Percentiles rank a stretch among this genome's conserved stretches.
These are phyloP conservation scores for Oscheius sp. DNA, from an alignment of 2,888 invertebrate species.

Conservation along the genomic window DNA sequence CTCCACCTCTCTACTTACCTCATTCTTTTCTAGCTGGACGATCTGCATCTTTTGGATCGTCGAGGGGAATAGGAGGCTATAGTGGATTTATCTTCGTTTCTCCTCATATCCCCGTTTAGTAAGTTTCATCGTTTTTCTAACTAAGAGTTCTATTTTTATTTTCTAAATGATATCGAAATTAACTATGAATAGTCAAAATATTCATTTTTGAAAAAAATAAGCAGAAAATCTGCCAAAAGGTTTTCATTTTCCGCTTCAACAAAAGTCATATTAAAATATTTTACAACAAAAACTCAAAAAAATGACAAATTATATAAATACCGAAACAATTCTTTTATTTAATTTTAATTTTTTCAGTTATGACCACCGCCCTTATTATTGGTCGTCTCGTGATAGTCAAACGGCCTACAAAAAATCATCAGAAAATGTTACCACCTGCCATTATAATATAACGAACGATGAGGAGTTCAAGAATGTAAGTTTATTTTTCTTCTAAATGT, in stretches of 20 bases:
- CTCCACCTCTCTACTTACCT: background rate
- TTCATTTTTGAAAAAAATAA: too few relatives aligned
- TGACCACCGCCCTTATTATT: slow-evolving; percentile 2
- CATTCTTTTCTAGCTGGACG: background rate
- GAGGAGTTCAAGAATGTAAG: slow-evolving; percentile 9
- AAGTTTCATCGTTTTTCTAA: background rate
- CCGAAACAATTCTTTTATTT: too few relatives aligned
- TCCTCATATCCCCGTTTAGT: background rate
- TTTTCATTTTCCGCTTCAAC: too few relatives aligned
- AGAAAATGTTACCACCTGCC: slow-evolving; percentile 6
- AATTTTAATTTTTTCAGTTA: too few relatives aligned
- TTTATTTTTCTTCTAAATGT: background rate
- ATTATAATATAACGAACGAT: background rate
- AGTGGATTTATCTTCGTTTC: background rate
- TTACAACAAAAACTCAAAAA: background rate
- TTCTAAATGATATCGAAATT: too few relatives aligned
- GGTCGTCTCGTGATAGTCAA: background rate
- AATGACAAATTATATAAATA: too few relatives aligned
- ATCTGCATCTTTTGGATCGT: background rate
- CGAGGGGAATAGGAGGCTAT: background rate
- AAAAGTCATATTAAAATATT: too few relatives aligned
- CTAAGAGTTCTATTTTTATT: too few relatives aligned
- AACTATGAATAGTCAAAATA: too few relatives aligned
- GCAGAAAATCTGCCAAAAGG: too few relatives aligned
- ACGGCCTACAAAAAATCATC: background rate